Percentiles rank a stretch among this genome's conserved stretches.
phyloP scores from a whole-genome alignment of 2,888 invertebrate species.

The Dendrolimus pini region DNA sequence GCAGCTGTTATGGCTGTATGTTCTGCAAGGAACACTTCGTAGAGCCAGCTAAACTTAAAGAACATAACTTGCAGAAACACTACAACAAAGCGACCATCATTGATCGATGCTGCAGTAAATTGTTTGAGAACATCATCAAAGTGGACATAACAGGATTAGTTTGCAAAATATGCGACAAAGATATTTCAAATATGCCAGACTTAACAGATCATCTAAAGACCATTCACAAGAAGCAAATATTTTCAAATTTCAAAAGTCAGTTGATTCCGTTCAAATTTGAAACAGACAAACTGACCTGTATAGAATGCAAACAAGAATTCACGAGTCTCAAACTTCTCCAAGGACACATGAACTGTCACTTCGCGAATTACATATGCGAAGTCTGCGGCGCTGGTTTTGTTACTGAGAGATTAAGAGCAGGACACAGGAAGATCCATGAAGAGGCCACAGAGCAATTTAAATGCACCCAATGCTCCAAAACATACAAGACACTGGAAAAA shows the following conservation, averaged over 20 bases:
- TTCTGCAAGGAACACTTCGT: conserved; percentile 25
- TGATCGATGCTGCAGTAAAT: conserved; percentile 8
- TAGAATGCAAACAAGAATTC: conserved; percentile 23
- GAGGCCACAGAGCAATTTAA: conserved; percentile 16
- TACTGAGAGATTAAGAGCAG: conserved; percentile 23
- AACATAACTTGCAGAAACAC: conserved; percentile 24
- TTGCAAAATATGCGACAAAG: conserved; percentile 14
- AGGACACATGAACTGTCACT: conserved; percentile 36
- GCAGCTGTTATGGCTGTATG: conserved; percentile 27
- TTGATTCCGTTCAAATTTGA: conserved; percentile 32
- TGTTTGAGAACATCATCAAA: conserved; percentile 1
- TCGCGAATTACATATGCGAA: conserved; percentile 27
- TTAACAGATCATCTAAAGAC: conserved; percentile 11
- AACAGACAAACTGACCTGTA: conserved; percentile 21
- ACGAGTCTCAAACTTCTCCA: conserved; percentile 25
- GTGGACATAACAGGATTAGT: conserved; percentile 7
- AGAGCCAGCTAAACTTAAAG: conserved; percentile 28
- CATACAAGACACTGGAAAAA: conserved; percentile 44
- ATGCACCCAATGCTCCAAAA: conserved; percentile 50
- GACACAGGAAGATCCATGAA: conserved; percentile 20
- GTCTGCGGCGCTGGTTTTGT: conserved; percentile 28
- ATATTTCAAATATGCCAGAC: conserved; percentile 7
- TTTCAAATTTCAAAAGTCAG: conserved; percentile 18
- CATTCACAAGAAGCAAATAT: conserved; percentile 11
- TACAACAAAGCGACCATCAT: conserved; percentile 4